Base-by-base conservation (phyloP, 2,888 invertebrate genomes). In the Ectemnius lituratus region DNA sequence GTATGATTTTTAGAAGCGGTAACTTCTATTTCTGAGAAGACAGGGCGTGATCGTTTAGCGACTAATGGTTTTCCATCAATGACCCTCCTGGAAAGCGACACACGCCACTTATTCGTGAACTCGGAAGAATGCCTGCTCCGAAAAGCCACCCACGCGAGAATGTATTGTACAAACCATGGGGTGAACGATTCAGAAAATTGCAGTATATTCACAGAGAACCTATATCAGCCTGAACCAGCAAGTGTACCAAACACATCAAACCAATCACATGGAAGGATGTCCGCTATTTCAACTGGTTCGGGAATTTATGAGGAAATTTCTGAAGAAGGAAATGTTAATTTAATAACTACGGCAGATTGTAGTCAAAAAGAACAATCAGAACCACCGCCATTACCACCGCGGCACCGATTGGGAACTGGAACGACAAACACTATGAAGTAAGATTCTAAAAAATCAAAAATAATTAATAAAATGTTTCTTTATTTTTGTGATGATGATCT, bases 291-390 rank as follows among this genome's bases (percentile, higher is more conserved):
- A 0, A 86, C 94, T 3, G 92, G 94, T 20, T 94, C 94, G 0
- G 95, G 94, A 58, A 94, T 94, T 79, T 95, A 95, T 88, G 95
- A 95, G 85, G 95, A 95, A 90, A 95, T 95, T 76, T 89, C 92
- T 0, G 94, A 94, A 6, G 84, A 86, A 20, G 80, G 67, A 6
- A 58, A 76, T 14, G 64, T 63, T 6, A 18, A 56, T 18, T 74
- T 79, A 60, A 75, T 74, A 49, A 45, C 75, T 52, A 46, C 75
- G 18, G 83, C 86, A 4, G 85, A 87, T 70, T 73, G 87, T 0
- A 88, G 85, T 74, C 92, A 92, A 2, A 84, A 90, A 28, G 91
- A 76, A 13, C 74, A 86, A 0, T 57, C 70, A 52, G 76, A 85
- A 28, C 92, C 93, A 2, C 92, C 92, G 0, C 92, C 92, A 4